These are phyloP conservation scores for Hexactinellida sp. DNA, from an alignment of 37 sponge, comb jelly and placozoan genomes.

Conservation along the genomic window DNA sequence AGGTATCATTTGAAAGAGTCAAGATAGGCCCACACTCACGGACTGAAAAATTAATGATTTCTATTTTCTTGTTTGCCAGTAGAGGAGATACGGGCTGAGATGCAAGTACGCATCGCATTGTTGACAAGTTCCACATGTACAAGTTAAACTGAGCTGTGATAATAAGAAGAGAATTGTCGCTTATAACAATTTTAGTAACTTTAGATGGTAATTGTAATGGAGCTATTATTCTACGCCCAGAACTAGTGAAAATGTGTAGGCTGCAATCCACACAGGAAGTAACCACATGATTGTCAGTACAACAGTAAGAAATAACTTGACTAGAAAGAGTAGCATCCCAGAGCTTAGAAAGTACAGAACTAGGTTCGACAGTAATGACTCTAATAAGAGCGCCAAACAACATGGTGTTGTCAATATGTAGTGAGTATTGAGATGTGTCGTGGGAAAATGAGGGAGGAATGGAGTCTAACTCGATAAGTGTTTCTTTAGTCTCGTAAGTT, in stretches of 20 bases:
- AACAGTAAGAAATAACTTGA: neutral
- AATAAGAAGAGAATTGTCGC: neutral
- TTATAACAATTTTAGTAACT: neutral
- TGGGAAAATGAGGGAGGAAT: neutral
- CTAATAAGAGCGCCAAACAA: neutral
- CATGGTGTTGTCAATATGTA: neutral
- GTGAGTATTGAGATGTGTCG: neutral
- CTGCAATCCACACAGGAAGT: neutral
- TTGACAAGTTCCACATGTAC: neutral
- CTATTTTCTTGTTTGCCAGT: neutral
- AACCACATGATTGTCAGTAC: neutral
- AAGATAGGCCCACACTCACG: neutral
- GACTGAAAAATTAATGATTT: neutral
- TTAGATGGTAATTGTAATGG: neutral
- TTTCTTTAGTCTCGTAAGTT: neutral
- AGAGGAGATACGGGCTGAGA: neutral
- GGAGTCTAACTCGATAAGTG: neutral
- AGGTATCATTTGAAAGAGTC: neutral
- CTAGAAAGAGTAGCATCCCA: neutral
- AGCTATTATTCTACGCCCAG: neutral
- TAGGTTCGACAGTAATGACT: neutral
- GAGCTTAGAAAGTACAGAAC: neutral
- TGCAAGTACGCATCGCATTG: neutral
- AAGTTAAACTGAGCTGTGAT: neutral
- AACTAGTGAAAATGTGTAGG: neutral